Conservation (phyloP, 1,140 invertebrate species). For the Aphidius gifuensis region DNA sequence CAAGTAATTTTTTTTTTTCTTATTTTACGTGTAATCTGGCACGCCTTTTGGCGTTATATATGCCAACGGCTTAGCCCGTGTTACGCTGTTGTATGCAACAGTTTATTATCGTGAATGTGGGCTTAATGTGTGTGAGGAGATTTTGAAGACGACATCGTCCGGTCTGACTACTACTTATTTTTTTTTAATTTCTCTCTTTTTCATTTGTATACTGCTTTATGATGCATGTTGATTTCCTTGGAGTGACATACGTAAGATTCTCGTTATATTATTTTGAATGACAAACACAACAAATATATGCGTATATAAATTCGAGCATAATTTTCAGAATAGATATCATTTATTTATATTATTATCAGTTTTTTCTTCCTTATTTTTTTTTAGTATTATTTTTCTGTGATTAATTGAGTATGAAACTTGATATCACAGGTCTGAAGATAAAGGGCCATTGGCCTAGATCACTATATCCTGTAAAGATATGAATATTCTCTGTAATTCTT, state of each 20-base stretch:
- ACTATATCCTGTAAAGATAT: neutral
- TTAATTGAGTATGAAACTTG: constrained; percentile 4
- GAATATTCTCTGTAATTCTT: neutral
- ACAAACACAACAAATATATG: neutral
- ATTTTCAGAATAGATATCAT: no score
- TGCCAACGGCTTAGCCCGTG: constrained; percentile 29
- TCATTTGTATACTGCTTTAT: neutral
- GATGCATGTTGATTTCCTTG: no score
- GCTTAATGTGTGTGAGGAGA: constrained; percentile 34
- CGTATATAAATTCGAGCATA: neutral
- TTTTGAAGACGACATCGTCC: constrained; percentile 30
- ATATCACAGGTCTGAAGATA: no score
- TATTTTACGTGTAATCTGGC: constrained; percentile 19
- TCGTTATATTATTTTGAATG: neutral
- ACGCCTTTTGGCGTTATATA: constrained; percentile 19
- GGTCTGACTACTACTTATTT: constrained; percentile 19
- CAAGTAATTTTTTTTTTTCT: constrained; percentile 9
- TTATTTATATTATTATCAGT: no score
- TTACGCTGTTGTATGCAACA: constrained; percentile 34
- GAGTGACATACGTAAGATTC: no score
- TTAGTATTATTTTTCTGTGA: neutral
- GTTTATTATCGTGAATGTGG: constrained; percentile 45
- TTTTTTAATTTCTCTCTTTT: constrained; percentile 3
- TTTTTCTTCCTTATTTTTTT: no score
- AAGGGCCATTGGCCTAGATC: neutral